Base-by-base conservation (phyloP, 1,140 invertebrate species). In the Neelides sp. region DNA sequence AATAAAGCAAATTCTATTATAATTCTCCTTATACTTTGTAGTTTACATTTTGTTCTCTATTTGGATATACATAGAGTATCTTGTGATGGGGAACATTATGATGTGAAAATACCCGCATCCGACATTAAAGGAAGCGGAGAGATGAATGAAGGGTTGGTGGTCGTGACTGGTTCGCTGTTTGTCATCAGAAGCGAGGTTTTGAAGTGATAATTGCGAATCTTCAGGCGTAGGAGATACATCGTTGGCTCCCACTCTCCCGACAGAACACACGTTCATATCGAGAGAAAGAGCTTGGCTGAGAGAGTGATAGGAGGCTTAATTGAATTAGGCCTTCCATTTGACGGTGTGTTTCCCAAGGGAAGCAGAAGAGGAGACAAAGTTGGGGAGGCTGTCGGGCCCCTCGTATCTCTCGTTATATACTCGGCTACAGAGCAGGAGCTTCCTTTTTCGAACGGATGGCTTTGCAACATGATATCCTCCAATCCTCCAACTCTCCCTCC, bases 311-410 rank as follows among this genome's bases (percentile, higher is more conserved):
- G 55, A 49, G 44, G 50, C 19, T 46, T 71, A 71, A 71, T 68
- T 69, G 60, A 65, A 68, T 71, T 71, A 71, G 64, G 55, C 68
- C 63, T 70, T 71, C 69, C 69, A 70, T 71, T 70, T 71, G 69
- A 71, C 69, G 69, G 69, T 65, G 54, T 57, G 54, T 55, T 68
- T 69, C 61, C 54, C 56, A 46, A 40, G 61, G 60, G 58, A 52
- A 35, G n/a, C n/a, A n/a, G n/a, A n/a, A 10, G n/a, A 39, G 27
- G 39, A 45, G 13, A 17, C 28, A 19, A 32, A 43, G 40, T 42
- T 40, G 35, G 22, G 23, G 22, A 41, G 41, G 34, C 15, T 40
- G 30, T 36, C 24, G 17, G 12, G 5, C 37, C 26, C 34, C 30
- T 5, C 42, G 17, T 17, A 5, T 5, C 42, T 4, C 7, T 5